Percentiles rank a stretch among this genome's conserved stretches.
phyloP scores from a whole-genome alignment of 2,113 vertebrate genomes.

The Astur gentilis region DNA sequence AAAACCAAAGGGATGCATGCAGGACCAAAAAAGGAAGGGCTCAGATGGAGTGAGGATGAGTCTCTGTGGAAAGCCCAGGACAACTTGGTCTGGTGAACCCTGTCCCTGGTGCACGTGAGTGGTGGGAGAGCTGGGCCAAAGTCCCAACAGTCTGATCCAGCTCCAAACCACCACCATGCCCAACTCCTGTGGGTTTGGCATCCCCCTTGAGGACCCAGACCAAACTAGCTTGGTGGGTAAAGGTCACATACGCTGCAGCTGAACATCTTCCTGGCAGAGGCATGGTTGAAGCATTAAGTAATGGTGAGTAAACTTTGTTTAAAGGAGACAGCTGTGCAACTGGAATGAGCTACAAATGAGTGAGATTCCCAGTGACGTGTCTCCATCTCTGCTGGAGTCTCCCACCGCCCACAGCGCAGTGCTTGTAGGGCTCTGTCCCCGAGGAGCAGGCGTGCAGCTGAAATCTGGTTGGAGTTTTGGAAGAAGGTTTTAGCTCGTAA shows the following conservation, averaged over 20 bases:
- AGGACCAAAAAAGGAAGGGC: background rate
- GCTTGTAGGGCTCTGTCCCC: background rate
- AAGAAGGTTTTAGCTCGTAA: background rate
- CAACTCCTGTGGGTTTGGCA: background rate
- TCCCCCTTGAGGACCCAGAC: background rate
- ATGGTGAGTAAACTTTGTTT: slow-evolving; percentile 17
- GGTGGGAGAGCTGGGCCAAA: background rate
- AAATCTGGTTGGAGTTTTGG: background rate
- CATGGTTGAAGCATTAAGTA: background rate
- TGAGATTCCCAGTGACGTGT: slow-evolving; percentile 30
- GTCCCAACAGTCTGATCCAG: background rate
- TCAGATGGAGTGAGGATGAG: background rate
- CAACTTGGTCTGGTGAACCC: background rate
- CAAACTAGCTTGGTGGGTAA: background rate
- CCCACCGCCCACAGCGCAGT: slow-evolving; percentile 3
- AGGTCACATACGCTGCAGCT: background rate
- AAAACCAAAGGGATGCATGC: accelerated
- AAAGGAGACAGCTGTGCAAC: slow-evolving; percentile 59
- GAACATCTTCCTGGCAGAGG: slow-evolving; percentile 2
- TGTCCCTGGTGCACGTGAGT: background rate
- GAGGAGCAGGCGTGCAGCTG: background rate
- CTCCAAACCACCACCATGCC: background rate
- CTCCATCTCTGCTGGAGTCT: slow-evolving; percentile 6
- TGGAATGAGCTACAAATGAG: slow-evolving; percentile 35
- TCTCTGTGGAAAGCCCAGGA: background rate